Percentiles rank a stretch among this genome's conserved stretches.
Evolutionary conservation across 2,797 vertebrate species (phyloP).

Genomic region (Morelia viridis): DNA sequence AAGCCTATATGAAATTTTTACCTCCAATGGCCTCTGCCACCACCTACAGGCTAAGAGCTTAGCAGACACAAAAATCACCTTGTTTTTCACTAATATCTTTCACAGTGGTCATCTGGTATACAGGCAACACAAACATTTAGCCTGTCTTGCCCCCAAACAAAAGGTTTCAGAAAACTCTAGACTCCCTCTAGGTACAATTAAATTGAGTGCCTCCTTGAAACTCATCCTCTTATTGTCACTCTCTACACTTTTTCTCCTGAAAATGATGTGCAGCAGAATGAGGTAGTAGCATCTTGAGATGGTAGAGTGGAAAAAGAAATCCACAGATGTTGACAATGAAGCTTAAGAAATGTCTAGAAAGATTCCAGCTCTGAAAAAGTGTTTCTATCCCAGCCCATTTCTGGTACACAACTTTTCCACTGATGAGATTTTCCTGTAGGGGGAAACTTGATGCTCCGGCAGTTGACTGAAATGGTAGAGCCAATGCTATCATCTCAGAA

Average conservation of each 20-base stretch:
- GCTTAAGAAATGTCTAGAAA: neutral
- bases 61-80: neutral
- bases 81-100: neutral
- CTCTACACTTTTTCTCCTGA: neutral
- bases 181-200: neutral
- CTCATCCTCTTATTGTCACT: neutral
- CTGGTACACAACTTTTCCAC: neutral
- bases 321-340: neutral
- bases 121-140: neutral
- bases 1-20: neutral
- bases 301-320: neutral
- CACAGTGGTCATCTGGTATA: neutral
- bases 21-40: neutral
- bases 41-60: neutral
- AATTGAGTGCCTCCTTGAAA: neutral
- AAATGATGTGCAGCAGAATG: no score
- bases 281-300: no score
- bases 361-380: neutral
- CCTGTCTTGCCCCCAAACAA: neutral
- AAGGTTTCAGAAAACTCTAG: neutral
- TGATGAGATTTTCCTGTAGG: neutral
- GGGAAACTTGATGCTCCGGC: neutral
- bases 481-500: neutral
- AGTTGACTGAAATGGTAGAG: neutral
- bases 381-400: neutral